Evolutionary conservation across 1,140 invertebrate species (phyloP).

Genomic region (Neotoxoptera formosana): DNA sequence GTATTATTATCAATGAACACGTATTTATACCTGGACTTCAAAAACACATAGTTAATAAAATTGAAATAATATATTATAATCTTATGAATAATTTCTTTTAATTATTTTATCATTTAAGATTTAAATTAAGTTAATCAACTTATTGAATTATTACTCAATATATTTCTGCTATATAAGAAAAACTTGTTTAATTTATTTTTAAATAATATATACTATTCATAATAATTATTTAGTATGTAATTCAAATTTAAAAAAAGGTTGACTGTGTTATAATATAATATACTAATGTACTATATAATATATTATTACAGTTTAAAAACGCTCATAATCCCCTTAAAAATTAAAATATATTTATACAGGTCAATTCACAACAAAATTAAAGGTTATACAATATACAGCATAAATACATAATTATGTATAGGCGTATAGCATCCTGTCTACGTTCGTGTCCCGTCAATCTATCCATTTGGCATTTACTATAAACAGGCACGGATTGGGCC

Average conservation of each 20-base stretch:
- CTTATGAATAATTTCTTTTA: neutral
- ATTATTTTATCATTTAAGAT: neutral
- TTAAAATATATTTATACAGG: no score
- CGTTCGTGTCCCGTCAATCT: no score
- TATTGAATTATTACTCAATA: neutral
- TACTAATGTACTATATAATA: neutral
- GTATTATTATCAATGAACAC: neutral
- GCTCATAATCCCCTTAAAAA: neutral
- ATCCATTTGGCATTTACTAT: no score
- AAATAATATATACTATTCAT: neutral
- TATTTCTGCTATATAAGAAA: neutral
- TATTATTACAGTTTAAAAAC: neutral
- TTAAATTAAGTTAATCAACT: neutral
- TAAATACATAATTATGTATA: no score
- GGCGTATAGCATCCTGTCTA: no score
- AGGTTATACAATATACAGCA: no score
- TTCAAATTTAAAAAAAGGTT: neutral
- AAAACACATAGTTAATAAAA: neutral
- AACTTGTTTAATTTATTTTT: neutral
- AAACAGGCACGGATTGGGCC: no score
- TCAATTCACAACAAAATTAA: no score
- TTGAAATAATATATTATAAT: neutral
- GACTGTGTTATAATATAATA: neutral
- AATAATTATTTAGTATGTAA: neutral
- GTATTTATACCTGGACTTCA: neutral